Evolutionary conservation across 2,888 invertebrate species (phyloP).

Genomic region (Amblyteles armatorius): DNA sequence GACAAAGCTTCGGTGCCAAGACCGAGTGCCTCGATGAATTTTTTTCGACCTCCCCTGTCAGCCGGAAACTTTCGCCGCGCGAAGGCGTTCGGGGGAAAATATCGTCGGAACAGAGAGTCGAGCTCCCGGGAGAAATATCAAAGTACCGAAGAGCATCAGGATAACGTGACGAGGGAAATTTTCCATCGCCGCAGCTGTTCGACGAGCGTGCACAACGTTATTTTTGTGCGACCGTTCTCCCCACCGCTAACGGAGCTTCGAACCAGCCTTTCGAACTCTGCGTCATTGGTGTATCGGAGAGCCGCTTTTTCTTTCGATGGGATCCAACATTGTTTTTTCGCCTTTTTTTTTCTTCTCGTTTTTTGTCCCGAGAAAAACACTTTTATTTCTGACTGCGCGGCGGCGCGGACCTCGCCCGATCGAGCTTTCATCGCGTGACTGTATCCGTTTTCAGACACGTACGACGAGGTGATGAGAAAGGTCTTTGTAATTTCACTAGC

Average conservation of each 20-base stretch:
- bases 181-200: constrained; percentile 72
- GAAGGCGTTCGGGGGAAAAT: constrained; percentile 37
- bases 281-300: constrained; percentile 41
- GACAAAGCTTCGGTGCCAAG: neutral
- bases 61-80: constrained; percentile 15
- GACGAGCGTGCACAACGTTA: constrained; percentile 68
- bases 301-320: constrained; percentile 5
- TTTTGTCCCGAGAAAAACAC: neutral
- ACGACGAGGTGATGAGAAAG: neutral
- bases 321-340: constrained; percentile 10
- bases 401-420: constrained; percentile 66
- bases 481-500: neutral
- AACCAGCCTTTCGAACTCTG: constrained; percentile 41
- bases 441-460: neutral
- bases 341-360: neutral
- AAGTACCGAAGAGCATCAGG: constrained; percentile 29
- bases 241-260: constrained; percentile 35
- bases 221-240: constrained; percentile 71
- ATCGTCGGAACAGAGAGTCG: constrained; percentile 1
- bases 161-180: constrained; percentile 66
- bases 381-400: constrained; percentile 11
- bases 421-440: constrained; percentile 59
- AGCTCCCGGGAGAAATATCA: constrained; percentile 39
- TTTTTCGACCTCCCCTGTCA: neutral
- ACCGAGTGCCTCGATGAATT: neutral